A percentile compares a stretch with the other conserved stretches of the same genome.
Conservation (phyloP, 2,888 invertebrate genomes). For the Azorinus chamasolen region DNA sequence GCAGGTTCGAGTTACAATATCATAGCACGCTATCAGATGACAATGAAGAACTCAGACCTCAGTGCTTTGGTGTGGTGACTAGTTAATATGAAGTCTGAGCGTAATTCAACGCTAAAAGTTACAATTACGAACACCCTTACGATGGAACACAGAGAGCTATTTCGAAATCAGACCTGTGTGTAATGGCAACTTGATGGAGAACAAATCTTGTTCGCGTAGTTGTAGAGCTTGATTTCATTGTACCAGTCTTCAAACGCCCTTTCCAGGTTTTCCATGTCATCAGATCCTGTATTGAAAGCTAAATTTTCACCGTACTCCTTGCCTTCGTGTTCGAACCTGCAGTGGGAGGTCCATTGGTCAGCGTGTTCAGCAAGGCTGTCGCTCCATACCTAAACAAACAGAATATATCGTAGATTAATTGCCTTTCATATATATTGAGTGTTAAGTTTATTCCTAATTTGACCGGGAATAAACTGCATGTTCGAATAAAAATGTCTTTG, state of each 20-base stretch:
- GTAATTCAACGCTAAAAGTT: too few relatives aligned
- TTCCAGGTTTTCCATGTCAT: constrained; percentile 13
- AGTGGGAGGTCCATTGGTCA: constrained; percentile 36
- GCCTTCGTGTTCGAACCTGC: constrained; percentile 42
- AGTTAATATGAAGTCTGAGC: background rate
- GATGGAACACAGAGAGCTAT: too few relatives aligned
- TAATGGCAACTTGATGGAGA: constrained; percentile 43
- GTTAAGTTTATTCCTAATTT: too few relatives aligned
- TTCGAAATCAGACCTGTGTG: constrained; percentile 42
- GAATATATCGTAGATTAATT: background rate
- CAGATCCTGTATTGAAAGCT: constrained; percentile 20
- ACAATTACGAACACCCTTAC: too few relatives aligned
- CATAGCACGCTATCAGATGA: too few relatives aligned
- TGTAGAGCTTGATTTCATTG: constrained; percentile 41
- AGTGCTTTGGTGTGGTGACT: too few relatives aligned
- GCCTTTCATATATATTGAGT: too few relatives aligned
- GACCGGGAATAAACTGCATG: too few relatives aligned
- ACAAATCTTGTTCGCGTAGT: constrained; percentile 16
- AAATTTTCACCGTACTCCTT: constrained; percentile 49
- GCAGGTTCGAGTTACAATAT: background rate
- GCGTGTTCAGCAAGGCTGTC: constrained; percentile 41
- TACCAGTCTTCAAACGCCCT: constrained; percentile 43
- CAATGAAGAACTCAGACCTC: too few relatives aligned
- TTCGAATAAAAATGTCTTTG: too few relatives aligned
- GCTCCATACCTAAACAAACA: constrained; percentile 37